A percentile compares a stretch with the other conserved stretches of the same genome.
Evolutionary conservation across 2,888 invertebrate species (phyloP).

Genomic region (Teleogryllus oceanicus): DNA sequence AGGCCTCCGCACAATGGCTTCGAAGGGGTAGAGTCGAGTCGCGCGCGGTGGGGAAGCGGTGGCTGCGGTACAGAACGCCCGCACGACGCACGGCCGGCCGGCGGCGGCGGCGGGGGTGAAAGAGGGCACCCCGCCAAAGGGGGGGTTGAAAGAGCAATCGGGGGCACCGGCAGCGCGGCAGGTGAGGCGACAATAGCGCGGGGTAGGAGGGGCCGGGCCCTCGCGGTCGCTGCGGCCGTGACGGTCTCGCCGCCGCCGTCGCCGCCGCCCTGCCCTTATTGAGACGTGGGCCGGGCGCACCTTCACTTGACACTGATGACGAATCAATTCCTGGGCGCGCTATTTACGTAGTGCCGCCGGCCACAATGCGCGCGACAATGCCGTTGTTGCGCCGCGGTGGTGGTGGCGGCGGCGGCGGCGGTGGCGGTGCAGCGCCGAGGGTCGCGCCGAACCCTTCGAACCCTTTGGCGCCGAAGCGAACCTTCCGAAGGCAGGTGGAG

Average conservation of each 20-base stretch:
- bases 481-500: not conserved
- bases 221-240: not conserved
- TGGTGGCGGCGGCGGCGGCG: too few species aligned
- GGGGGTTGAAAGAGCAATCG: constrained; percentile 1
- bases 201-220: not conserved
- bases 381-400: not conserved
- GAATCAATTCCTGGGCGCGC: not conserved
- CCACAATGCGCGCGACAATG: constrained; percentile 1
- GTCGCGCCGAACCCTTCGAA: not conserved
- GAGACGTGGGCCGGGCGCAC: not conserved
- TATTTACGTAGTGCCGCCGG: not conserved
- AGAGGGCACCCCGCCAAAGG: too few species aligned
- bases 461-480: not conserved
- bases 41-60: not conserved
- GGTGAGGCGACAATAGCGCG: not conserved
- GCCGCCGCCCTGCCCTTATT: not conserved
- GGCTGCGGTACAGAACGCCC: not conserved
- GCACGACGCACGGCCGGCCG: not conserved
- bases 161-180: not conserved
- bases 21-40: not conserved
- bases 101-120: not conserved
- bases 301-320: constrained; percentile 8
- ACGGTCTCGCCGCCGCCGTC: not conserved
- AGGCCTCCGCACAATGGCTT: not conserved
- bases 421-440: too few species aligned